Base-by-base conservation (phyloP, 1,140 invertebrate genomes). In the Pachyrhynchus sulphureomaculatus region DNA sequence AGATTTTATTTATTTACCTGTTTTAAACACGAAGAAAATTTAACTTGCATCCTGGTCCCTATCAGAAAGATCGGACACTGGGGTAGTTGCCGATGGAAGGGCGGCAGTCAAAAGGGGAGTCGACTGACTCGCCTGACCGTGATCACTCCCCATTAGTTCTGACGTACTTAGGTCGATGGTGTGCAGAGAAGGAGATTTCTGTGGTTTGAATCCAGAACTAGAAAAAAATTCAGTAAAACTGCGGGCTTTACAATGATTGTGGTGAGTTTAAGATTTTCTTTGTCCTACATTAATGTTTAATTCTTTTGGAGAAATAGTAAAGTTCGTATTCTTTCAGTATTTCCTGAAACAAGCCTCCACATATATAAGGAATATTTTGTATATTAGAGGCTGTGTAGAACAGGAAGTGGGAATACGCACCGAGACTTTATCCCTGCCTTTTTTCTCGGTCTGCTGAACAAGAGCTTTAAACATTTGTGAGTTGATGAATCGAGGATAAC, bases 401-500 rank as follows among this genome's bases (percentile, higher is more conserved):
- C n/a, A n/a, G n/a, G n/a, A n/a, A n/a, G n/a, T n/a, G n/a, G n/a
- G n/a, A 48, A 26, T 34, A 29, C 32, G 62, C 54, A 66, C 64
- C 54, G 58, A 60, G 10, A 60, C 24, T 39, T 52, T 51, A 18
- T 54, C 51, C 45, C 24, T 62, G 39, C 34, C 41, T 47, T 32
- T 34, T 21, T 62, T 62, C 1, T 60, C 57, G 15, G 52, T 51
- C 44, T 83, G 76, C 76, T 88, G 86, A 68, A 87, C 85, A 66
- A 90, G 78, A 73, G 84, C 80, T 78, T 86, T 91, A 82, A 92
- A 95, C 68, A 91, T 81, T 69, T 85, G 81, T 58, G 93, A 96
- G 80, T 93, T 93, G 75, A 96, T 85, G 82, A 96, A 97, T 70
- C 97, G 91, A 61, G 96, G 97, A 82, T 99, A 99, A 60, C 96